Evolutionary conservation across 2,797 vertebrate species (phyloP).

Genomic region (Amphiprion clarkii): DNA sequence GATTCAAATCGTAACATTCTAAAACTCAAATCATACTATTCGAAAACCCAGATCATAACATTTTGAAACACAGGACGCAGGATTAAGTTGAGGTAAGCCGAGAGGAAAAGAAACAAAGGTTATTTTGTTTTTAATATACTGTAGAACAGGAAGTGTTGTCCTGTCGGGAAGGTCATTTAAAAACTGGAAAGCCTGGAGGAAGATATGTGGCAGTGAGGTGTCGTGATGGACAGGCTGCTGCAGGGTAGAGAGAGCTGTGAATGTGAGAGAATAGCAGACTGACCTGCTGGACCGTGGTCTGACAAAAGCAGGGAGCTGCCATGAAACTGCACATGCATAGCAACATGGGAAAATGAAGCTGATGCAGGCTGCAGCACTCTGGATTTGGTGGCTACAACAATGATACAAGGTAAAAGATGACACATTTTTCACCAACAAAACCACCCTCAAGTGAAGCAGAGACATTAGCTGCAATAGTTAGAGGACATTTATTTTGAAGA

Average conservation of each 20-base stretch:
- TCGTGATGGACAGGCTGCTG: constrained; percentile 15
- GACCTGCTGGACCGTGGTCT: not conserved
- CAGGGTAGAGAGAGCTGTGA: not conserved
- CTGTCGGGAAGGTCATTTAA: too few species aligned
- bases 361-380: not conserved
- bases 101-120: too few species aligned
- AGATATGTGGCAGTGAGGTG: not conserved
- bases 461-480: constrained; percentile 63
- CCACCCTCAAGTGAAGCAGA: constrained; percentile 34
- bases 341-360: not conserved
- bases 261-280: not conserved
- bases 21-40: too few species aligned
- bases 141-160: too few species aligned
- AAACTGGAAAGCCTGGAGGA: too few species aligned
- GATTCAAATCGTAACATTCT: too few species aligned
- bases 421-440: too few species aligned
- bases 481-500: constrained; percentile 83
- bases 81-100: too few species aligned
- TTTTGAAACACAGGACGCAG: too few species aligned
- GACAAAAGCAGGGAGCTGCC: not conserved
- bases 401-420: too few species aligned
- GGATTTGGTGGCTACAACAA: not conserved
- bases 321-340: not conserved
- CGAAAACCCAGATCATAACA: too few species aligned
- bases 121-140: too few species aligned